Base-by-base conservation (phyloP, 23 tunicate species). In the Styela plicata region DNA sequence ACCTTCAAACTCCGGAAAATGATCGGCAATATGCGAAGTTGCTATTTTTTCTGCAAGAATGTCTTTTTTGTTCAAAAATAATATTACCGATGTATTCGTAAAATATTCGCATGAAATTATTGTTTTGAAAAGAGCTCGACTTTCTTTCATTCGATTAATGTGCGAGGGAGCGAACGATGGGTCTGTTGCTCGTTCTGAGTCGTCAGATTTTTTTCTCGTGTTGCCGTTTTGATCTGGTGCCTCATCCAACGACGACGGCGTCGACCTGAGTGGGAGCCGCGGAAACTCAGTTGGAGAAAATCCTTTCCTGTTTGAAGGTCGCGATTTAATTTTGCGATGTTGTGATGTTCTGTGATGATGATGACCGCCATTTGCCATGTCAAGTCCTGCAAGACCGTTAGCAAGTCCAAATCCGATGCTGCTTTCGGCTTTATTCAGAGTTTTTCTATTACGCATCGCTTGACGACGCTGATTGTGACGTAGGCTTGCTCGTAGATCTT, bases 31-130 rank as follows among this genome's bases (percentile, higher is more conserved):
- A 44, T 86, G 88, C 0, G 91, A 88, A 36, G 86, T 79, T 24
- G 74, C 27, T 61, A 93, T 88, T 62, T 93, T 93, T 35, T 93
- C 98, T 33, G 91, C 89, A 2, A 93, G 75, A 67, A 93, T 80
- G 77, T 93, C 98, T 37, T 85, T 93, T 75, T 93, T 93, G 87
- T 93, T 93, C 2, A 93, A 73, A 62, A 93, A 93, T 62, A 93
- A 44, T 28, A 93, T 93, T 21, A 93, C 98, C 32, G 98, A 93
- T 2, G 93, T 93, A 73, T 85, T 68, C 69, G 69, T 74, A 80
- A 93, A 93, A 63, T 86, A 87, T 63, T 85, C 85, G 69, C 83
- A 73, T 57, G 87, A 79, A 26, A 93, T 91, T 20, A 93, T 88
- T 3, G 98, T 88, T 77, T 85, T 81, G 74, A 93, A 93, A 24